Evolutionary conservation across 2,888 invertebrate genomes (phyloP).

Genomic region (Liodrosophila aerea): DNA sequence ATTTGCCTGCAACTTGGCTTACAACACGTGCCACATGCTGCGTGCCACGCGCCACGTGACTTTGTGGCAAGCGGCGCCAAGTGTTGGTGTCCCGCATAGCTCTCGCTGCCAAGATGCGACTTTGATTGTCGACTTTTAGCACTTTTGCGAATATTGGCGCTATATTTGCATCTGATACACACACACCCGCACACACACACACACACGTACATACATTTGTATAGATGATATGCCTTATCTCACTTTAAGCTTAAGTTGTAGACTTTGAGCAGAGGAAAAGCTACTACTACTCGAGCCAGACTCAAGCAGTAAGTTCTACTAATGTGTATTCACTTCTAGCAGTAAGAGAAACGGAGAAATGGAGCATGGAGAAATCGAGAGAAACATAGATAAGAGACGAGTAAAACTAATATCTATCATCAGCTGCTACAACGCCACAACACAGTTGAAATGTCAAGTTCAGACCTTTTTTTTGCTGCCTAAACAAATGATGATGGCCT

Average conservation of each 20-base stretch:
- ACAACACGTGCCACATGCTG: constrained; percentile 26
- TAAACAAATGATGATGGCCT: constrained; percentile 37
- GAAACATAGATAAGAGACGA: not conserved
- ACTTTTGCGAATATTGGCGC: not conserved
- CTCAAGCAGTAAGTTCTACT: too few species aligned
- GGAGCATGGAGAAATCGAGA: too few species aligned
- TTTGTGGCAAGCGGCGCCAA: not conserved
- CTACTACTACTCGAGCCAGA: too few species aligned
- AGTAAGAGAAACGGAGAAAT: too few species aligned
- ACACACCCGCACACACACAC: too few species aligned
- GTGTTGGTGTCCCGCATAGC: not conserved
- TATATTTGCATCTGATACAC: not conserved
- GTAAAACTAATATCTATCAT: not conserved
- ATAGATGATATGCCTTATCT: too few species aligned
- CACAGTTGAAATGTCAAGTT: constrained; percentile 21
- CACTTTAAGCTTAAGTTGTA: too few species aligned
- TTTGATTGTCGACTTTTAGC: not conserved
- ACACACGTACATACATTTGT: too few species aligned
- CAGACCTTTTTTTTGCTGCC: constrained; percentile 6
- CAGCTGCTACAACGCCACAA: too few species aligned
- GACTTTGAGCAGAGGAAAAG: too few species aligned
- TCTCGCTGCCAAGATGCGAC: not conserved
- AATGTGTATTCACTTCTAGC: too few species aligned
- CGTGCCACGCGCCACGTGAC: constrained; percentile 7
- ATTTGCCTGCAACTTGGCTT: constrained; percentile 2